These are phyloP conservation scores for Pherbina coryleti DNA, from an alignment of 2,888 invertebrate genomes.

Conservation along the genomic window DNA sequence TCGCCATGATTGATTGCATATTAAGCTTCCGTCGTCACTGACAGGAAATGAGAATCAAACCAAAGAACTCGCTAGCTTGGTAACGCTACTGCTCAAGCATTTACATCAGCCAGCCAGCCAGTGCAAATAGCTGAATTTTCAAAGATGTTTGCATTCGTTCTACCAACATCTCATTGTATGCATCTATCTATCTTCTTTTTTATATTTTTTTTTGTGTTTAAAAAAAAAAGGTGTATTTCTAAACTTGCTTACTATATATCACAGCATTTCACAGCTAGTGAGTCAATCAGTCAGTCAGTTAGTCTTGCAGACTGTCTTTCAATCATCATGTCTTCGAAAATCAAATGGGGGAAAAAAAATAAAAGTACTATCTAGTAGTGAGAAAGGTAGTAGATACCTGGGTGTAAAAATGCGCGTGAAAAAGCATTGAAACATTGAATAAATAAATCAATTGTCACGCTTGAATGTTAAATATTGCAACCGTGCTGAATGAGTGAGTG, in stretches of 20 bases:
- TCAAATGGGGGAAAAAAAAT: neutral
- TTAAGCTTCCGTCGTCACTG: conserved; percentile 52
- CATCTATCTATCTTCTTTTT: neutral
- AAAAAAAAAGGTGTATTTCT: neutral
- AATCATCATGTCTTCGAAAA: neutral
- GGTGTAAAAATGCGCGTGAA: conserved; percentile 3
- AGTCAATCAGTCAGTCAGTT: conserved; percentile 15
- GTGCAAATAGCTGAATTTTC: neutral
- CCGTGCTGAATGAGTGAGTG: neutral
- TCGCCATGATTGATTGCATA: conserved; percentile 64
- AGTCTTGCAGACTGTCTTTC: neutral
- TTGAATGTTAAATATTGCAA: conserved; percentile 1
- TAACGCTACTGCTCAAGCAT: neutral
- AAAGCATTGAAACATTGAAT: conserved; percentile 16
- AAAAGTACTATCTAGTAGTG: neutral
- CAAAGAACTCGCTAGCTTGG: neutral
- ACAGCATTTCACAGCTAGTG: neutral
- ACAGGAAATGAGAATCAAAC: conserved; percentile 25
- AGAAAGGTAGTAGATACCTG: neutral
- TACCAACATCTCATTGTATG: neutral
- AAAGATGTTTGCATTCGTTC: neutral
- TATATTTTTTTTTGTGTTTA: neutral
- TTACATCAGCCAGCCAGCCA: neutral
- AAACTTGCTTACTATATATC: neutral
- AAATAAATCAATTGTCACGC: conserved; percentile 38